Percentiles rank a stretch among this genome's conserved stretches.
These are phyloP conservation scores for Mastomys coucha DNA, from an alignment of 2,113 vertebrate species.

Conservation along the genomic window DNA sequence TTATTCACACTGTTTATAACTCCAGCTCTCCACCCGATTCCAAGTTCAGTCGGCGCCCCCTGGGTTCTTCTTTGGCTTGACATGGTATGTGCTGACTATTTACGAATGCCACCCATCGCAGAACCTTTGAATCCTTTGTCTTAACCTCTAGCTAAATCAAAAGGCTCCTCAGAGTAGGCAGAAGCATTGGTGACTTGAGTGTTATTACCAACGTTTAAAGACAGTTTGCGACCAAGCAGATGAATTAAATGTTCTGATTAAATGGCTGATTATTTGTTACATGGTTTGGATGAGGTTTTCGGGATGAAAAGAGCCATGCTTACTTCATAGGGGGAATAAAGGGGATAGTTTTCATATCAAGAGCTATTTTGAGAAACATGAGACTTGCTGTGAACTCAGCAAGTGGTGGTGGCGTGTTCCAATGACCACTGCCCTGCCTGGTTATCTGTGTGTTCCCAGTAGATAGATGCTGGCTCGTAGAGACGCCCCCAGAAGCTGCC, in stretches of 20 bases:
- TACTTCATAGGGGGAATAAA: background rate
- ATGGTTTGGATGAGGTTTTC: background rate
- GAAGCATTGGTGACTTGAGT: background rate
- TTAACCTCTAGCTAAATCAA: background rate
- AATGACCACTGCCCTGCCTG: background rate
- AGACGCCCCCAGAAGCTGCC: background rate
- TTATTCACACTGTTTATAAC: background rate
- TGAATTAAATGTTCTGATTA: background rate
- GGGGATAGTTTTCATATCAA: background rate
- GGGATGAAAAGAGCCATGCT: background rate
- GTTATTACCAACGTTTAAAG: background rate
- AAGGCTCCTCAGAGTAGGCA: background rate
- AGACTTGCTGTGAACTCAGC: background rate
- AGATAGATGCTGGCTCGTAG: background rate
- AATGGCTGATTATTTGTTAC: background rate
- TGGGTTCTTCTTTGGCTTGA: background rate
- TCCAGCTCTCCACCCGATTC: background rate
- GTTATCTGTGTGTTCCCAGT: background rate
- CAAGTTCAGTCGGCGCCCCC: background rate
- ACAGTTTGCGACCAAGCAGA: background rate
- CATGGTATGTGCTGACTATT: background rate
- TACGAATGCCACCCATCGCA: too few species aligned
- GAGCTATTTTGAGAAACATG: constrained; percentile 22
- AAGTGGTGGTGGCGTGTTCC: background rate
- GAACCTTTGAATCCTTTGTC: background rate